Conservation (phyloP, 2,113 vertebrate genomes). For the Strigops habroptila region DNA sequence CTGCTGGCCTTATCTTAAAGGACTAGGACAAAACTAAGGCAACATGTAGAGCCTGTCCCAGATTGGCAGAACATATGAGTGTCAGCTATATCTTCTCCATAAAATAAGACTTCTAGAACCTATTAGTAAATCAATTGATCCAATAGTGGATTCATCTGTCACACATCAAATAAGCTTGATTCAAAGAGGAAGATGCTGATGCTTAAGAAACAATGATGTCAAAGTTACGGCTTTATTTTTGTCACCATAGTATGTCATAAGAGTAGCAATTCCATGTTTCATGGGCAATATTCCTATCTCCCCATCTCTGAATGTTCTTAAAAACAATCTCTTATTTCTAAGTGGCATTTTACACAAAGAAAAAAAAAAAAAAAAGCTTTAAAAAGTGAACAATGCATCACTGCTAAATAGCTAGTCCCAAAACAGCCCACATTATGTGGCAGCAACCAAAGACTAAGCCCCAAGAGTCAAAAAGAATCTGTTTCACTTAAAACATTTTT, state of each 20-base stretch:
- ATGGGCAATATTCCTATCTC: not conserved
- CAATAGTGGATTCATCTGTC: not conserved
- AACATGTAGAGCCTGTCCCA: not conserved
- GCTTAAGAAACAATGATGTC: not conserved
- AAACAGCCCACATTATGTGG: not conserved
- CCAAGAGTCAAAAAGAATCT: not conserved
- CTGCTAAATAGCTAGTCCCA: not conserved
- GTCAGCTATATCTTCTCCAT: not conserved
- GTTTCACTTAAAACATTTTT: not conserved
- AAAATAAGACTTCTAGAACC: not conserved
- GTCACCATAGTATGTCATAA: not conserved
- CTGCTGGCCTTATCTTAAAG: not conserved
- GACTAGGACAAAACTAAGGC: not conserved
- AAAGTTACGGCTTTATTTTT: not conserved
- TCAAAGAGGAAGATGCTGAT: not conserved
- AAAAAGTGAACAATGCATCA: not conserved
- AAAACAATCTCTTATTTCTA: not conserved
- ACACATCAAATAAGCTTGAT: not conserved
- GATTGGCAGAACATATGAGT: accelerated
- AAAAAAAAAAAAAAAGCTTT: not conserved
- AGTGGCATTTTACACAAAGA: not conserved
- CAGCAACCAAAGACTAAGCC: not conserved
- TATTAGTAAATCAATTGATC: not conserved
- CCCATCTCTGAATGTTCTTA: not conserved
- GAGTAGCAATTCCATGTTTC: not conserved